These are phyloP conservation scores for Ormyrus thymus DNA, from an alignment of 2,888 invertebrate genomes.

Conservation along the genomic window DNA sequence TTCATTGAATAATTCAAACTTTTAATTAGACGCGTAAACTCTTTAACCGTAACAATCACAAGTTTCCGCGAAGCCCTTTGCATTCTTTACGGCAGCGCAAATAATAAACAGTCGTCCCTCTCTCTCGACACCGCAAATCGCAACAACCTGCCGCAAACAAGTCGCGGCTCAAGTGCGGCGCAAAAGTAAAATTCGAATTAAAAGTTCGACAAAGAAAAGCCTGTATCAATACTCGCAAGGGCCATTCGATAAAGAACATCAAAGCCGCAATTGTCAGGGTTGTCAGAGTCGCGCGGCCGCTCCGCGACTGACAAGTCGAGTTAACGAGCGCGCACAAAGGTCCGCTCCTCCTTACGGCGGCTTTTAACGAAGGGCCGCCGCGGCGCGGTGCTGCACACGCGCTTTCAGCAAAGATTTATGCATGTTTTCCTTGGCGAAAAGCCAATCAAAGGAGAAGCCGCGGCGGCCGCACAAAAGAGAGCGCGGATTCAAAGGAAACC, in stretches of 20 bases:
- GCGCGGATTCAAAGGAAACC: slow-evolving; percentile 46
- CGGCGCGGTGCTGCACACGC: neutral
- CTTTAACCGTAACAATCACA: too few species aligned
- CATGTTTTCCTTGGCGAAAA: slow-evolving; percentile 43
- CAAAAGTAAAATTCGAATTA: too few species aligned
- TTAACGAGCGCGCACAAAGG: slow-evolving; percentile 4
- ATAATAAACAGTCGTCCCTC: too few species aligned
- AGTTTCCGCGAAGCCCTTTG: too few species aligned
- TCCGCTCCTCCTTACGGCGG: neutral
- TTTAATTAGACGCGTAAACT: too few species aligned
- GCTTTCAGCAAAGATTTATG: slow-evolving; percentile 31
- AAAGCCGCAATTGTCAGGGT: slow-evolving; percentile 1
- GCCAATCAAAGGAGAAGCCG: slow-evolving; percentile 44
- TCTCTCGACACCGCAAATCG: too few species aligned
- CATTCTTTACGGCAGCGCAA: too few species aligned
- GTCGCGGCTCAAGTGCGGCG: too few species aligned
- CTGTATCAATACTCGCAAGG: too few species aligned
- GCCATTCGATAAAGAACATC: slow-evolving; percentile 16
- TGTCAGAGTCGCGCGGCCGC: too few species aligned
- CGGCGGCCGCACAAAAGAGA: slow-evolving; percentile 2
- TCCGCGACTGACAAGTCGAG: neutral
- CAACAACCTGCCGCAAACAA: too few species aligned
- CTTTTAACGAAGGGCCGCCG: neutral
- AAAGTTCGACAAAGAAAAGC: too few species aligned
- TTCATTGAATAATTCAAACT: neutral